Evolutionary conservation across 2,888 invertebrate genomes (phyloP), one percentile per base, ranked within the genome.

Genomic region (Brachypalpus laphriformis): DNA sequence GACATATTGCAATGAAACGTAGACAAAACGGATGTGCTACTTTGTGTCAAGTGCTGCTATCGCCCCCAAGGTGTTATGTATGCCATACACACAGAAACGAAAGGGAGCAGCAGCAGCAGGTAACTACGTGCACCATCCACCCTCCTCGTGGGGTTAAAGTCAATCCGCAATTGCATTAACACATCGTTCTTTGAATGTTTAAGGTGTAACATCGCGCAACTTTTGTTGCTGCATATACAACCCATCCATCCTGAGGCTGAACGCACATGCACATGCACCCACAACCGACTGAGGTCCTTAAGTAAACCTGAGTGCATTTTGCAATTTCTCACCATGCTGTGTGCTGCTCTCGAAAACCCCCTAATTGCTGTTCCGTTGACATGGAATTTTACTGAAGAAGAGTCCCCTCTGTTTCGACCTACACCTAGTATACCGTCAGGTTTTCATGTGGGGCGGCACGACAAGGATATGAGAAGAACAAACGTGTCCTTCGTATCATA

Each of bases 101-200:
- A 25, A 42, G 61, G 25, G 8, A 40, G n/a, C n/a, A n/a, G n/a
- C n/a, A n/a, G 11, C 42, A 56, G 11, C 54, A 28, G 11, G n/a
- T 20, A n/a, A 56, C n/a, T 18, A 16, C 45, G 9, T 51, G 25
- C 42, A 2, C 18, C 18, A 18, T 70, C n/a, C 51, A 54, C 57
- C 61, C 28, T 37, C 11, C 11, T 8, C 51, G 22, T n/a, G 65
- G 57, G 47, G 18, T 9, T 57, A 28, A 65, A 82, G 71, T 71
- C 76, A 82, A 82, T 82, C 77, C 76, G 51, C 71, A 59, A 71
- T 57, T 82, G 45, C 59, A 76, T 82, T 82, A 82, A 82, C 82
- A 77, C 82, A 34, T 76, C 75, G 57, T 71, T 59, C 59, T 77
- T 71, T 71, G 76, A 54, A 71, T 71, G 11, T 28, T 71, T 66